Evolutionary conservation across 2,797 vertebrate species (phyloP).

Genomic region (Hippoglossus hippoglossus): DNA sequence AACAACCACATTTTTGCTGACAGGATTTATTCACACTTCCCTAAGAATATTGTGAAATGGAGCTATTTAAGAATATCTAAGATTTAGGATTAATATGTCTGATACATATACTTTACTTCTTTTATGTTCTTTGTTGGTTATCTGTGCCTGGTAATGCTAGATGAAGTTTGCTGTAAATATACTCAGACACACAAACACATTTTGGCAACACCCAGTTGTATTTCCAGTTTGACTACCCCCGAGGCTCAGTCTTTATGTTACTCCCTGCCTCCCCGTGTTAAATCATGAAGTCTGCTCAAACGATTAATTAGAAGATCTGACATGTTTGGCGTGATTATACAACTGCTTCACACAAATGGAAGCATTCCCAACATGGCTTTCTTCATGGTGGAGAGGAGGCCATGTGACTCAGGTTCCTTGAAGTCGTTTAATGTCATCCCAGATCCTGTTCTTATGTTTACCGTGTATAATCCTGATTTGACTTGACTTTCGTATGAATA

Average conservation of each 20-base stretch:
- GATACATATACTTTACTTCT: neutral
- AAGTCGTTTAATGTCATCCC: neutral
- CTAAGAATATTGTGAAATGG: slow-evolving; percentile 29
- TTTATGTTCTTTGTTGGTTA: slow-evolving; percentile 6
- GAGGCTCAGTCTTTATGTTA: slow-evolving; percentile 64
- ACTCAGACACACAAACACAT: slow-evolving; percentile 46
- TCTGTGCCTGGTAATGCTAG: slow-evolving; percentile 2
- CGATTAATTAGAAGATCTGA: slow-evolving; percentile 21
- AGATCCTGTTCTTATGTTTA: neutral
- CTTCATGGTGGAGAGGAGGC: neutral
- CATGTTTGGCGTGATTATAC: slow-evolving; percentile 24
- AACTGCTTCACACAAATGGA: neutral
- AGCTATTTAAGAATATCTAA: neutral
- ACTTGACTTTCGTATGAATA: neutral
- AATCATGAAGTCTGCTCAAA: slow-evolving; percentile 40
- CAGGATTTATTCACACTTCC: slow-evolving; percentile 28
- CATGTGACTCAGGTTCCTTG: neutral
- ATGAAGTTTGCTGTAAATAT: slow-evolving; percentile 49
- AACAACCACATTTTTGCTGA: slow-evolving; percentile 25
- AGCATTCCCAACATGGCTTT: slow-evolving; percentile 13
- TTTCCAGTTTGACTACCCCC: slow-evolving; percentile 77
- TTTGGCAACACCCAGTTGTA: slow-evolving; percentile 70
- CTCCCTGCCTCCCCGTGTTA: slow-evolving; percentile 31
- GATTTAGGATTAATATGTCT: neutral
- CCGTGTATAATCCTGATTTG: neutral